These are phyloP conservation scores for Centruroides sculpturatus DNA, from an alignment of 1,140 invertebrate genomes.

Conservation along the genomic window DNA sequence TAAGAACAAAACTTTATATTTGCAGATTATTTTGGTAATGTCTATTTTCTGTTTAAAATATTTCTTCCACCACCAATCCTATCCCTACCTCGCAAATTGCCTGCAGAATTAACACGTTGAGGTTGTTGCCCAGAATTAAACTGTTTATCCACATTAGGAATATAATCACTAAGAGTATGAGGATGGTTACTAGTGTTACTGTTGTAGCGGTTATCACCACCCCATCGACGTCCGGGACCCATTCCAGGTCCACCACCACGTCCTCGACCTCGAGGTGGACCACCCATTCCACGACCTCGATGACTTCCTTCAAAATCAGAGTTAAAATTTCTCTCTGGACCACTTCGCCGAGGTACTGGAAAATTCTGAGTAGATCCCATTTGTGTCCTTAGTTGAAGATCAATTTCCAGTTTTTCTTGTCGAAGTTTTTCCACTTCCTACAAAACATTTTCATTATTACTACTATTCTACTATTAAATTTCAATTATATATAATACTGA, in stretches of 20 bases:
- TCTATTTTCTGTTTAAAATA: not conserved
- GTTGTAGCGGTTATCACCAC: not conserved
- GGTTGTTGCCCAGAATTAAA: too few species aligned
- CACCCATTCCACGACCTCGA: conserved; percentile 19
- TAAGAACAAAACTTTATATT: not conserved
- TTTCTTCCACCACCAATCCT: too few species aligned
- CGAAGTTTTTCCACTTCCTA: conserved; percentile 87
- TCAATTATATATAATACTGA: too few species aligned
- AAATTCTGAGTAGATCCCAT: conserved; percentile 36
- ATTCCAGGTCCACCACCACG: conserved; percentile 23
- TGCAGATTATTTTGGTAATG: not conserved
- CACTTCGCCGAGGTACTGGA: conserved; percentile 12
- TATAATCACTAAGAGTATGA: not conserved
- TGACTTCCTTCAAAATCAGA: conserved; percentile 5
- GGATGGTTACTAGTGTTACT: not conserved
- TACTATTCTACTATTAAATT: too few species aligned
- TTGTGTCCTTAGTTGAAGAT: conserved; percentile 77
- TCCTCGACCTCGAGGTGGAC: conserved; percentile 16
- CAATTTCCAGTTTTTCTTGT: conserved; percentile 87
- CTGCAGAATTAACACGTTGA: too few species aligned
- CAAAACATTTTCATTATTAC: not conserved
- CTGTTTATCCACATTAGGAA: conserved; percentile 1
- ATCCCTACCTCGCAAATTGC: too few species aligned
- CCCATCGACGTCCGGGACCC: conserved; percentile 15
- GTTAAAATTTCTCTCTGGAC: conserved; percentile 1